Evolutionary conservation across 2,113 vertebrate genomes (phyloP), one percentile per base, ranked within the genome.

Genomic region (Centropristis striata): DNA sequence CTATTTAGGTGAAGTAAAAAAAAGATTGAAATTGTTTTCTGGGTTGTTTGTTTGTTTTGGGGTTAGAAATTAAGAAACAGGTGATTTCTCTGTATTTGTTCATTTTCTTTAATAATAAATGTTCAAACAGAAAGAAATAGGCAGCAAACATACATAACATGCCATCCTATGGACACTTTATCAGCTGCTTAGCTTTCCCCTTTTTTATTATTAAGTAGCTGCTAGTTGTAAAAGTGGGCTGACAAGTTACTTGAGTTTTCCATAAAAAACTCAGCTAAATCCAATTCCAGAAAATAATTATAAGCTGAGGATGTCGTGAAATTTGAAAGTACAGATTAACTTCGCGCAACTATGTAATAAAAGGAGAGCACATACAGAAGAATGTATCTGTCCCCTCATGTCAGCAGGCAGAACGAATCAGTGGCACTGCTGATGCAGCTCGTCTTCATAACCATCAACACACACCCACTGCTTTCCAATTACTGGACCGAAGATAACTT

Each of bases 391-490:
- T 58, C 10, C 66, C 46, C 28, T 70, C 18, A 25, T 66, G 49
- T 50, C 64, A 72, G 61, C 13, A 46, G 37, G 47, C 69, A 49
- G 41, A 55, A 42, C 2, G 5, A 49, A 41, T n/a, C 44, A 55
- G 50, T 57, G 20, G 58, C 57, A 36, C 47, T 86, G 75, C 75
- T 80, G 85, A 86, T 53, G 41, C 75, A 88, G 84, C 79, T 73
- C n/a, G 11, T 75, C 49, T 59, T 70, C 68, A 75, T 46, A 72
- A 47, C 67, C 49, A 72, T 39, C 55, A 55, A 50, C 74, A 78
- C 70, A 75, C 14, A 75, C 57, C 14, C n/a, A 65, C 76, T 61
- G 59, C 64, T 82, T 81, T 78, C 78, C 78, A 91, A 87, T 91
- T 88, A 88, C 75, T 83, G 71, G 50, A 70, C 76, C 83, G 67